Conservation (phyloP, 2,113 vertebrate genomes). For the Cheilinus undulatus region DNA sequence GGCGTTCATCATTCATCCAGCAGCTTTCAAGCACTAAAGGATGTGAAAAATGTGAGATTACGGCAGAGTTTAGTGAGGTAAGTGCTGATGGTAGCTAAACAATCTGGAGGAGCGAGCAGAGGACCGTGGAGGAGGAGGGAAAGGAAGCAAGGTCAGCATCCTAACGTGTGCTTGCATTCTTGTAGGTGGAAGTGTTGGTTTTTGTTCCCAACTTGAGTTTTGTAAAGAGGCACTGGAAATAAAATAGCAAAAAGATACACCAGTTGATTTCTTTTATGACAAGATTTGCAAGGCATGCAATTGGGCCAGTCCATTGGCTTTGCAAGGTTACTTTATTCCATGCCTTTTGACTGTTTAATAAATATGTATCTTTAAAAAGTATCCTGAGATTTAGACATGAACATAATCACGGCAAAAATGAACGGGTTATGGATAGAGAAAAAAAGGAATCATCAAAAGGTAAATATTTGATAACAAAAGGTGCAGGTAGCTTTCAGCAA, state of each 20-base stretch:
- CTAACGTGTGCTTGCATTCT: slow-evolving; percentile 7
- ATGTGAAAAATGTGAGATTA: slow-evolving; percentile 32
- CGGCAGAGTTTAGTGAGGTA: slow-evolving; percentile 14
- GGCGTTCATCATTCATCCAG: slow-evolving; percentile 28
- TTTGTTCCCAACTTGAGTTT: slow-evolving; percentile 4
- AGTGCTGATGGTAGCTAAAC: slow-evolving; percentile 28
- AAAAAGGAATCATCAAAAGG: too few species aligned
- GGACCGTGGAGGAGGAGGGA: slow-evolving; percentile 39
- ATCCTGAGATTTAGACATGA: too few species aligned
- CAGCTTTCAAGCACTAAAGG: slow-evolving; percentile 21
- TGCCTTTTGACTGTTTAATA: too few species aligned
- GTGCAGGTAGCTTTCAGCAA: too few species aligned
- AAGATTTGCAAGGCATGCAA: too few species aligned
- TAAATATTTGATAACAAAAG: too few species aligned
- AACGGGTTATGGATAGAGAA: too few species aligned
- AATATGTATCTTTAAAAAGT: too few species aligned
- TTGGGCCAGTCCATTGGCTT: too few species aligned
- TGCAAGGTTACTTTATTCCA: too few species aligned
- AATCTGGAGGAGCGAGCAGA: slow-evolving; percentile 18
- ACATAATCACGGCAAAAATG: too few species aligned
- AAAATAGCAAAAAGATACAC: neutral
- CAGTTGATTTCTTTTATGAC: neutral
- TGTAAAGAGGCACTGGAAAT: slow-evolving; percentile 8
- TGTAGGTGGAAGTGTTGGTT: slow-evolving; percentile 21
- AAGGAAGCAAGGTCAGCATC: slow-evolving; percentile 26